Conservation (phyloP, 2,113 vertebrate species). For the Cheirogaleus medius region DNA sequence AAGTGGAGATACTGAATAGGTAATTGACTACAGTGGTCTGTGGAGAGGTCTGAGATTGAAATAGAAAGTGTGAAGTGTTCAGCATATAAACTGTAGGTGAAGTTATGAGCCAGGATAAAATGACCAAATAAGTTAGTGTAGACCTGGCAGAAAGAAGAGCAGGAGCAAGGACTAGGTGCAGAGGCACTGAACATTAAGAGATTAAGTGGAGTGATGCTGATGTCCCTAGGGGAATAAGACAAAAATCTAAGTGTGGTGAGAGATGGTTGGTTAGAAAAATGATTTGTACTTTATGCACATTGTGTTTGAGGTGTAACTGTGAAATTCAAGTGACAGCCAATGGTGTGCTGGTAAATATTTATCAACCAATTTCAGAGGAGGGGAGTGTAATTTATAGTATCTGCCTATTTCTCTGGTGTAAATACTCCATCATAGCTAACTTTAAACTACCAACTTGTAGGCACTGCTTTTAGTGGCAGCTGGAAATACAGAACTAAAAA, state of each 20-base stretch:
- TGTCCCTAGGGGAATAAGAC: not conserved
- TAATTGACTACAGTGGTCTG: not conserved
- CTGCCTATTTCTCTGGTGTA: not conserved
- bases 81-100: not conserved
- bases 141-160: not conserved
- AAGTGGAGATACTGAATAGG: not conserved
- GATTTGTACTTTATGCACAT: not conserved
- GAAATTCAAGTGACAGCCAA: not conserved
- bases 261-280: not conserved
- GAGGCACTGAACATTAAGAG: not conserved
- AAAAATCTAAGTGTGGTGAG: not conserved
- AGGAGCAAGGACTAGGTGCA: not conserved
- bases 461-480: not conserved
- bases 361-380: not conserved
- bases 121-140: not conserved
- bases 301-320: not conserved
- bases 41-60: not conserved
- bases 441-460: not conserved
- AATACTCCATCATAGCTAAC: not conserved
- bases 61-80: not conserved
- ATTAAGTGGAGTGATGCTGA: not conserved
- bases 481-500: not conserved
- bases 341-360: not conserved
- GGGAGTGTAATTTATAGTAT: not conserved
- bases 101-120: not conserved